These are phyloP conservation scores for Sphyrna mokarran DNA, from an alignment of 2,113 vertebrate species.

Conservation along the genomic window DNA sequence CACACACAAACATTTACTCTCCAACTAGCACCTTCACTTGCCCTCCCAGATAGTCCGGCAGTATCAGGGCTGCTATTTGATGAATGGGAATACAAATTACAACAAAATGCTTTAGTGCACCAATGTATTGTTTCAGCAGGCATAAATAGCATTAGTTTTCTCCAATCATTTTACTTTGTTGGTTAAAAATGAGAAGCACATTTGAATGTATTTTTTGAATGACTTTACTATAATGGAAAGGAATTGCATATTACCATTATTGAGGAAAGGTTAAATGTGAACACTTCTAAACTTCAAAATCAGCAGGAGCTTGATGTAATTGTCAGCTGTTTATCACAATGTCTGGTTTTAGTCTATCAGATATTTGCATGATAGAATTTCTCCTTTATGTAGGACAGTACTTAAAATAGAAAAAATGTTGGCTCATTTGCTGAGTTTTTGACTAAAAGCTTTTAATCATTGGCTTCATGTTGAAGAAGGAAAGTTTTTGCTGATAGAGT, in stretches of 20 bases:
- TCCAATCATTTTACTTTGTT: not conserved
- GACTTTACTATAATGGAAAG: not conserved
- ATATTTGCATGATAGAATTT: not conserved
- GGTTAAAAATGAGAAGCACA: not conserved
- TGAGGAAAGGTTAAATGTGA: not conserved
- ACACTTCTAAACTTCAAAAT: not conserved
- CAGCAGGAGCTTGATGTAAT: not conserved
- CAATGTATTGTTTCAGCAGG: not conserved
- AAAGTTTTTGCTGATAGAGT: not conserved
- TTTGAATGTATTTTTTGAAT: not conserved
- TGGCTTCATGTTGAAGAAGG: not conserved
- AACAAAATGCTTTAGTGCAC: not conserved
- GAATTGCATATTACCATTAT: not conserved
- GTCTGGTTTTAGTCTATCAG: not conserved
- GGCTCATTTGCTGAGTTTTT: not conserved
- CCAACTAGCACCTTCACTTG: not conserved
- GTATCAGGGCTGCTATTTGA: not conserved
- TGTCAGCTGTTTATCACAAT: not conserved
- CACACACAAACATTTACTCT: no score
- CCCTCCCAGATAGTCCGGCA: not conserved
- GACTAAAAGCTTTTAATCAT: not conserved
- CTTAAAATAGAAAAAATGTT: not conserved
- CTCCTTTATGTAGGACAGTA: not conserved
- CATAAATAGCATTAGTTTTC: not conserved
- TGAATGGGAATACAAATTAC: not conserved